phyloP scores from a whole-genome alignment of 2,113 vertebrate species.

The Equus quagga region DNA sequence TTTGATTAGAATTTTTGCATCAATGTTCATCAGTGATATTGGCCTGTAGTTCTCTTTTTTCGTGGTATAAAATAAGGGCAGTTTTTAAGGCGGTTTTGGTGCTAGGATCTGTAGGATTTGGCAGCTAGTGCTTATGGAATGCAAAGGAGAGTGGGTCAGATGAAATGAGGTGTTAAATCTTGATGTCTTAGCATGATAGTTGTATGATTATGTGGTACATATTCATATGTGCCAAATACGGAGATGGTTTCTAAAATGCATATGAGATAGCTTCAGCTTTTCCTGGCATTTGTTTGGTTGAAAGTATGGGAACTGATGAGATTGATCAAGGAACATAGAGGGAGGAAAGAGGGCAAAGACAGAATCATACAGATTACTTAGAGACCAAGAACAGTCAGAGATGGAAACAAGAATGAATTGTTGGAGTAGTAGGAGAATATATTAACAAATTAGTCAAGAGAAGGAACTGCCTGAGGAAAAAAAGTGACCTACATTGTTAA shows the following conservation, averaged over 20 bases:
- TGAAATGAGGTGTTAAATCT: background rate
- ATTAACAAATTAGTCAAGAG: background rate
- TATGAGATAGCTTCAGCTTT: background rate
- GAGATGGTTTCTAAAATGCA: background rate
- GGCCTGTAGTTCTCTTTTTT: too few species aligned
- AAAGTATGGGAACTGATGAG: background rate
- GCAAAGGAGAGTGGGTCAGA: background rate
- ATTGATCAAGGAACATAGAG: background rate
- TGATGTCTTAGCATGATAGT: background rate
- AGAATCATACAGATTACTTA: background rate
- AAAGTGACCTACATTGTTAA: background rate
- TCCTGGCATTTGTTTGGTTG: background rate
- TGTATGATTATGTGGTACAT: background rate
- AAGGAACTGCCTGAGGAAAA: background rate
- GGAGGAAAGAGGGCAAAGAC: background rate
- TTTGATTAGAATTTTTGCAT: too few species aligned
- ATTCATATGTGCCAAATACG: too few species aligned
- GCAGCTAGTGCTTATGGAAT: background rate
- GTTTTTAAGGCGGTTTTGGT: slow-evolving; percentile 8
- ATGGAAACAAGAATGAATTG: background rate
- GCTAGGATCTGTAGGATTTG: background rate
- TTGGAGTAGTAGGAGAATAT: background rate
- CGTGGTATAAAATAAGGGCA: background rate
- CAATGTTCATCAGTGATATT: too few species aligned
- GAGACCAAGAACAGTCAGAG: background rate